phyloP scores from a whole-genome alignment of 2,888 invertebrate species.

The Agonopterix arenella region DNA sequence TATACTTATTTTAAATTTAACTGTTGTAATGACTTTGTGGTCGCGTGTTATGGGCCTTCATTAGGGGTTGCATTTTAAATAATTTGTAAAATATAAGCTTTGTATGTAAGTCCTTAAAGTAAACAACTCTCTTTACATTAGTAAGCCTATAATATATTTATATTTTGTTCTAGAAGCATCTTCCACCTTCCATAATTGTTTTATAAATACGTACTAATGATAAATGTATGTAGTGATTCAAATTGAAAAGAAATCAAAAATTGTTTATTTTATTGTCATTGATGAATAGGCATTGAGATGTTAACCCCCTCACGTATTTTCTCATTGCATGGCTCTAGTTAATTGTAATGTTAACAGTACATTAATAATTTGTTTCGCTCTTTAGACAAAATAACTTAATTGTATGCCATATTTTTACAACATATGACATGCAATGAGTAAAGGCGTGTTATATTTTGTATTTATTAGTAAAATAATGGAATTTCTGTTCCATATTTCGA shows the following conservation, averaged over 20 bases:
- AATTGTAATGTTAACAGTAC: neutral
- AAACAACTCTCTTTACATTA: slow-evolving; percentile 73
- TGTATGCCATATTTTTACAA: neutral
- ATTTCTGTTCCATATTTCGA: slow-evolving; percentile 68
- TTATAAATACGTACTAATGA: slow-evolving; percentile 64
- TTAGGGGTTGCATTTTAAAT: slow-evolving; percentile 68
- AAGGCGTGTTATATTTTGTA: slow-evolving; percentile 47
- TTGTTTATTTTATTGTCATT: slow-evolving; percentile 48
- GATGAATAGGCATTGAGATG: slow-evolving; percentile 61
- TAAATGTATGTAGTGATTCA: slow-evolving; percentile 49
- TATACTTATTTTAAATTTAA: slow-evolving; percentile 58
- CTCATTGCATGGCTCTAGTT: slow-evolving; percentile 41
- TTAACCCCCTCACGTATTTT: slow-evolving; percentile 47
- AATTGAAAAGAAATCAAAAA: slow-evolving; percentile 55
- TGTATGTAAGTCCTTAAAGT: slow-evolving; percentile 67
- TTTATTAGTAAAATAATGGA: slow-evolving; percentile 56
- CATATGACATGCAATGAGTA: slow-evolving; percentile 40
- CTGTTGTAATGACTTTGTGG: slow-evolving; percentile 69
- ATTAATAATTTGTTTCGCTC: neutral
- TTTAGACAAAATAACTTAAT: neutral
- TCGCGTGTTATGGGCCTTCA: slow-evolving; percentile 47
- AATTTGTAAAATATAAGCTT: slow-evolving; percentile 66
- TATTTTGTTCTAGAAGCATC: slow-evolving; percentile 65
- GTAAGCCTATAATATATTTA: slow-evolving; percentile 64
- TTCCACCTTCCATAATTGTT: slow-evolving; percentile 69